These are phyloP conservation scores for Adelges cooleyi DNA, from an alignment of 1,140 invertebrate genomes.

Conservation along the genomic window DNA sequence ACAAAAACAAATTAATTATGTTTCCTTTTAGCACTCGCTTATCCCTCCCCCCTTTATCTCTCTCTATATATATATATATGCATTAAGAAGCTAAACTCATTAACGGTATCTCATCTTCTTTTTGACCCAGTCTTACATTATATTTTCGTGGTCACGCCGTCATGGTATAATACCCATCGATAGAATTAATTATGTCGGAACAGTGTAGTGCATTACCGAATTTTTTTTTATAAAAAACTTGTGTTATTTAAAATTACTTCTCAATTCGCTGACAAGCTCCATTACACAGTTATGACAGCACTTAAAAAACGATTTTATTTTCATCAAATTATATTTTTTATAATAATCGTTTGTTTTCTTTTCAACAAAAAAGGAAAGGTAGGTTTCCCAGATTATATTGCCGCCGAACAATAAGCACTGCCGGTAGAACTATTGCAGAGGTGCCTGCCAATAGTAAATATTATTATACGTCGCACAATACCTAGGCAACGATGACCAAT, in stretches of 20 bases:
- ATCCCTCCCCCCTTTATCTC: no score
- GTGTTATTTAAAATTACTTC: neutral
- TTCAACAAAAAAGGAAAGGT: constrained; percentile 20
- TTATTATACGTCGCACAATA: neutral
- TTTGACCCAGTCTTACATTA: constrained; percentile 23
- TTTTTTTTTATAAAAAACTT: constrained; percentile 3
- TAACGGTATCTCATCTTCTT: constrained; percentile 6
- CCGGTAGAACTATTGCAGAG: no score
- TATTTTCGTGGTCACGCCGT: constrained; percentile 9
- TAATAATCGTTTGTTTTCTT: constrained; percentile 19
- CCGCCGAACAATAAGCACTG: constrained; percentile 13
- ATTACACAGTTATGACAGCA: no score
- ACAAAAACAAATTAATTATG: no score
- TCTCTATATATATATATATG: no score
- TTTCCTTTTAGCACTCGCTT: no score
- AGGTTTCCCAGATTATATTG: constrained; percentile 23
- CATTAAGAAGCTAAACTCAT: no score
- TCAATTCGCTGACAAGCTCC: constrained; percentile 8
- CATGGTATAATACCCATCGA: constrained; percentile 11
- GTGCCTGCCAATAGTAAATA: constrained; percentile 1
- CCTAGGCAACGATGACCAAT: constrained; percentile 19
- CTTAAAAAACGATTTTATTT: constrained; percentile 23
- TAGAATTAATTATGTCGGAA: constrained; percentile 22
- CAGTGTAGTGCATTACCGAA: neutral
- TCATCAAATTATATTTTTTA: neutral